Base-by-base conservation (phyloP, 2,113 vertebrate genomes). In the Chitala chitala region DNA sequence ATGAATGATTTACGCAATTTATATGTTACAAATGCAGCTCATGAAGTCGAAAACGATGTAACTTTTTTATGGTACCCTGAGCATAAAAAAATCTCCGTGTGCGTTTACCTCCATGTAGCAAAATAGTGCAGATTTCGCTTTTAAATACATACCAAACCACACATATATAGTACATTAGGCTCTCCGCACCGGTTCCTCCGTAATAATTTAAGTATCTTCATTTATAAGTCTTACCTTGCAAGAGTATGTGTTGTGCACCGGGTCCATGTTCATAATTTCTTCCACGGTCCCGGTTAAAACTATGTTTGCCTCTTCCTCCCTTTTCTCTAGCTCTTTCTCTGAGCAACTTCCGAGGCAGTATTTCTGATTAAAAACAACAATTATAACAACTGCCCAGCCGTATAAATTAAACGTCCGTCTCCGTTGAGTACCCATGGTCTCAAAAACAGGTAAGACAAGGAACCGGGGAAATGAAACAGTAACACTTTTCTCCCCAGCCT, bases 251-350 rank as follows among this genome's bases (percentile, higher is more conserved):
- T 95, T 94, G 66, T 96, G 94, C 59, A 98, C 94, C n/a, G 95
- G 95, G 84, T 98, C 95, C 91, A 96, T 87, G 86, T 98, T 96
- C 83, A 96, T 89, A 36, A 98, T 98, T 82, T 98, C 96, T 80
- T 98, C 95, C 87, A 98, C 96, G 20, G 96, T 98, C 68, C 95
- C 96, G 56, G 96, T 98, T 73, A 99, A 83, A 78, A 97, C 96
- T 75, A 99, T 84, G 82, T 96, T 96, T 73, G 96, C 96, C 78
- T 95, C 93, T 40, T 98, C 96, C 74, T 92, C 91, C 46, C 96
- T 64, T 73, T 91, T 88, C 84, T 98, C 92, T 87, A 98, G 86
- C 78, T 93, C 88, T 76, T 91, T 92, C 84, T 98, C 95, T 9
- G 93, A 92, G 87, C 95, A 98, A 42, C 65, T 88, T 38, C 89